Conservation (phyloP, 2,113 vertebrate genomes). For the human region DNA sequence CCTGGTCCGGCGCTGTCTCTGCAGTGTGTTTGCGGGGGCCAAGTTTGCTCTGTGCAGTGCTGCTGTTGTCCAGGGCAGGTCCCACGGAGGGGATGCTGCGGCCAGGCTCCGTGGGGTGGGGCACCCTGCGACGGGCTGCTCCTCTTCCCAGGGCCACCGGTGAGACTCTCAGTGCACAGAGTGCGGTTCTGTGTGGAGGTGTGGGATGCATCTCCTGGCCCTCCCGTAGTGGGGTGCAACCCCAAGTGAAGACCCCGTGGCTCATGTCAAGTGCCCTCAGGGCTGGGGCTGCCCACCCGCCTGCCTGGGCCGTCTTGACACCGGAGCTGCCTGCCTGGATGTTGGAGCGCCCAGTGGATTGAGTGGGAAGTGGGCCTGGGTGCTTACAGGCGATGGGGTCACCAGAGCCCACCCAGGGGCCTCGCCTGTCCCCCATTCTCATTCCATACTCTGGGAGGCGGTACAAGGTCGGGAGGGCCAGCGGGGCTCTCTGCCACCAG, state of each 20-base stretch:
- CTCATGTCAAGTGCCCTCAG: neutral
- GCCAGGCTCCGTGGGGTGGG: neutral
- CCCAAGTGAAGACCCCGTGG: neutral
- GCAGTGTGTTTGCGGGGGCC: neutral
- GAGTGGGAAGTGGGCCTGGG: neutral
- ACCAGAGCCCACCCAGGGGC: no score
- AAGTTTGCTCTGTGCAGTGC: no score
- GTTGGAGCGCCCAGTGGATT: neutral
- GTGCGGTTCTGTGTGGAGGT: neutral
- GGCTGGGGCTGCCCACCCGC: no score
- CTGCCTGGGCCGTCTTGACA: neutral
- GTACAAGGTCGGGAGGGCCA: no score
- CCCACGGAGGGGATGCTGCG: accelerated
- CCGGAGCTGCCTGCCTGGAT: neutral
- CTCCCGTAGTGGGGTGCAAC: neutral
- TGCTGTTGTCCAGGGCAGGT: no score
- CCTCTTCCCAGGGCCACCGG: neutral
- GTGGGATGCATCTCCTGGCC: neutral
- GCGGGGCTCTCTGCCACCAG: no score
- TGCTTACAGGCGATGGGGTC: neutral
- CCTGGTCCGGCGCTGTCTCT: neutral
- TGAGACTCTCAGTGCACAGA: neutral
- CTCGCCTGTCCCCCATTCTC: no score
- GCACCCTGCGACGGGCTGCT: neutral
- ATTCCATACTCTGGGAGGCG: no score